Percentiles rank a stretch among this genome's conserved stretches.
These are phyloP conservation scores for Hirtodrosophila histrioides DNA, from an alignment of 2,888 invertebrate species.

Conservation along the genomic window DNA sequence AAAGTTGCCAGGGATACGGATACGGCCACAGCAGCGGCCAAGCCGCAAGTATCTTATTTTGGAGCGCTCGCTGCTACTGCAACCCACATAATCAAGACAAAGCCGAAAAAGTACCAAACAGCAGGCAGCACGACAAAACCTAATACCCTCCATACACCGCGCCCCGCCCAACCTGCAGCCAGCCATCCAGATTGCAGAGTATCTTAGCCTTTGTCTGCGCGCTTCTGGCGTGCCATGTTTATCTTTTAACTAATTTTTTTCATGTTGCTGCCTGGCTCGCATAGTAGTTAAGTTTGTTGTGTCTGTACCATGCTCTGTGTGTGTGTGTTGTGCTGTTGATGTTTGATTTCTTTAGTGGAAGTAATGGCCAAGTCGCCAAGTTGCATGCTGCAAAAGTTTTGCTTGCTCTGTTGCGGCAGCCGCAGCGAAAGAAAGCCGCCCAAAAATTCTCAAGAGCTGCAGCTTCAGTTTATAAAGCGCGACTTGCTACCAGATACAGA, in stretches of 20 bases:
- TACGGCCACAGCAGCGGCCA: constrained; percentile 17
- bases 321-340: constrained; percentile 41
- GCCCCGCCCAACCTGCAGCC: constrained; percentile 1
- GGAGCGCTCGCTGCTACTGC: constrained; percentile 40
- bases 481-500: constrained; percentile 32
- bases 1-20: constrained; percentile 50
- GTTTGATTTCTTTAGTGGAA: constrained; percentile 76
- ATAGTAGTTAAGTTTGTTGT: constrained; percentile 66
- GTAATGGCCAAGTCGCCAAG: constrained; percentile 76
- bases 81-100: constrained; percentile 78
- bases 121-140: constrained; percentile 42
- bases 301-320: constrained; percentile 26
- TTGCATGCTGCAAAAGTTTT: constrained; percentile 70
- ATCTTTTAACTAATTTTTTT: constrained; percentile 80
- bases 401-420: constrained; percentile 30
- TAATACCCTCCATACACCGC: not conserved
- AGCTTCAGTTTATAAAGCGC: constrained; percentile 23
- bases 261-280: constrained; percentile 62
- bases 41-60: constrained; percentile 74
- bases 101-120: constrained; percentile 50
- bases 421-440: constrained; percentile 26
- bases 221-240: constrained; percentile 75
- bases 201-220: constrained; percentile 63
- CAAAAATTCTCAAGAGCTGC: constrained; percentile 39
- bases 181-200: constrained; percentile 12